phyloP scores from a whole-genome alignment of 2,797 vertebrate species.

The Oceanodroma leucorhoa region DNA sequence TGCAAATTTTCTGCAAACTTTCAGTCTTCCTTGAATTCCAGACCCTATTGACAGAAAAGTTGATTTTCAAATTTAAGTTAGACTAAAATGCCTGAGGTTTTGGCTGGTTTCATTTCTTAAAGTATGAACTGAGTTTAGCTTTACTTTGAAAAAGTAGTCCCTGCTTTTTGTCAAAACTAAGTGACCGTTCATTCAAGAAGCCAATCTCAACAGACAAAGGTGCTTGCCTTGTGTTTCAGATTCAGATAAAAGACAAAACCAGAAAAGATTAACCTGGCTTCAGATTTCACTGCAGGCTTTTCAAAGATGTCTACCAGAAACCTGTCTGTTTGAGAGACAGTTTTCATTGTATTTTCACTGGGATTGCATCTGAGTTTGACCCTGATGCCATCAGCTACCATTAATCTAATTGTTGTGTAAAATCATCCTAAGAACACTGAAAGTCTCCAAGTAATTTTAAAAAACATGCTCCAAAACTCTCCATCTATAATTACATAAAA shows the following conservation, averaged over 20 bases:
- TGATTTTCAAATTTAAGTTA: not conserved
- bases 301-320: not conserved
- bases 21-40: not conserved
- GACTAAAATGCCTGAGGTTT: not conserved
- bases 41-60: not conserved
- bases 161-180: not conserved
- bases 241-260: not conserved
- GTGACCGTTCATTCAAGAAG: not conserved
- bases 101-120: not conserved
- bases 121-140: not conserved
- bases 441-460: not conserved
- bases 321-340: not conserved
- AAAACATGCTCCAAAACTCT: not conserved
- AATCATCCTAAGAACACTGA: not conserved
- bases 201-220: not conserved
- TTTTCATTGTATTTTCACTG: not conserved
- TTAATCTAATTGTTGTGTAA: not conserved
- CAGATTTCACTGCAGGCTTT: not conserved
- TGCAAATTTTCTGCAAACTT: not conserved
- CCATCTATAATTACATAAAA: not conserved
- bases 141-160: not conserved
- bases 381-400: not conserved
- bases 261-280: not conserved
- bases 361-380: not conserved
- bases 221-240: not conserved